Evolutionary conservation across 2,113 vertebrate genomes (phyloP).

Genomic region (Micromys minutus): DNA sequence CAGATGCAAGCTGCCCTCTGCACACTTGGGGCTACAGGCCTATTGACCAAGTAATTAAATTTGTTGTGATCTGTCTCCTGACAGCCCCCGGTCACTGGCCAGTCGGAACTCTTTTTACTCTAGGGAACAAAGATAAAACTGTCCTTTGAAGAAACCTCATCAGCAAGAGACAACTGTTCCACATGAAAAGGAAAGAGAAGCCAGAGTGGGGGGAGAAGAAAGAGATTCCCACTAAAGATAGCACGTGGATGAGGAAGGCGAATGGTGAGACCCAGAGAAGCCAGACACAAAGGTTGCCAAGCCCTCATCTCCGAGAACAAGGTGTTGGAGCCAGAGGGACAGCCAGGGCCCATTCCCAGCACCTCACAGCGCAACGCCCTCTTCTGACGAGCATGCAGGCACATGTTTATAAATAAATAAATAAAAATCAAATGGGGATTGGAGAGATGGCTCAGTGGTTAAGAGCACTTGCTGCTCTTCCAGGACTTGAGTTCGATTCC

Average conservation of each 20-base stretch:
- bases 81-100: not conserved
- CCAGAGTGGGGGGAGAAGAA: not conserved
- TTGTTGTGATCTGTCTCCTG: not conserved
- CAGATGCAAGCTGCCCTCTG: not conserved
- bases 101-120: not conserved
- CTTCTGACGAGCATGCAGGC: no score
- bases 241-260: not conserved
- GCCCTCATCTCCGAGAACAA: not conserved
- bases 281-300: not conserved
- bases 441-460: not conserved
- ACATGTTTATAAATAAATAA: no score
- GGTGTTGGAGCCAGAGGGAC: not conserved
- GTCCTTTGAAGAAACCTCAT: slow-evolving; percentile 20
- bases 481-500: not conserved
- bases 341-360: not conserved
- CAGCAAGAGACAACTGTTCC: not conserved
- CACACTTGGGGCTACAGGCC: not conserved
- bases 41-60: not conserved
- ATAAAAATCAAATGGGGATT: not conserved
- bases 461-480: not conserved
- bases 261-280: not conserved
- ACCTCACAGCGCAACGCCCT: no score
- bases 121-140: slow-evolving; percentile 33
- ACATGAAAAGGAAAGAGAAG: not conserved
- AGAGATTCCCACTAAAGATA: not conserved